Evolutionary conservation across 1,140 invertebrate species (phyloP), one percentile per base, ranked within the genome.

Genomic region (Mamestra configurata): DNA sequence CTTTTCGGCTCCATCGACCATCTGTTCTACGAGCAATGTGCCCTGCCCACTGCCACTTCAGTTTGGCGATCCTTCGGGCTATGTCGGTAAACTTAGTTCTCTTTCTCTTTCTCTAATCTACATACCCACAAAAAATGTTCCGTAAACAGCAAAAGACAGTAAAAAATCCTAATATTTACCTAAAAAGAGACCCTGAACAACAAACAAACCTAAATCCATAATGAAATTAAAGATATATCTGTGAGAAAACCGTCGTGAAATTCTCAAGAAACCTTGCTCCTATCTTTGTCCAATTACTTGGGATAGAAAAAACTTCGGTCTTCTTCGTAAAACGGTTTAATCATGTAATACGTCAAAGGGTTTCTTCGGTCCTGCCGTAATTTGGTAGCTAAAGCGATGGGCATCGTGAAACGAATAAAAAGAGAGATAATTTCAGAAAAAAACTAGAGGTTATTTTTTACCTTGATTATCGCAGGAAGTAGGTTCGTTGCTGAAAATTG

Each of bases 301-400:
- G 49, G 27, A 3, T 31, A 35, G 24, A 68, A 68, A 77, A 43
- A 76, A 79, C 37, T 46, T 66, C 43, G 71, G 57, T 49, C 46
- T 35, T n/a, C 61, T 59, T 57, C 46, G 15, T 8, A 68, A 77
- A 77, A 77, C 71, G 71, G 71, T 68, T 80, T 80, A 80, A 80
- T 80, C 79, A 80, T 80, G 55, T 75, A 80, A 73, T 80, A 80
- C 59, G 79, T 80, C 70, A 80, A 80, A 80, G 79, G 79, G 71
- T 80, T 73, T 55, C 79, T 49, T 51, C n/a, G 37, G 18, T 57
- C 4, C 13, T 51, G 59, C 7, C 13, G 15, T 13, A 80, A 68
- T 35, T 55, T 40, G 40, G 37, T 13, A 40, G 59, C 7, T 20
- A 15, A 64, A 55, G 59, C 49, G 71, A 24, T 57, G 43, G 15